Conservation (phyloP, 2,113 vertebrate genomes). For the Percina caprodes region DNA sequence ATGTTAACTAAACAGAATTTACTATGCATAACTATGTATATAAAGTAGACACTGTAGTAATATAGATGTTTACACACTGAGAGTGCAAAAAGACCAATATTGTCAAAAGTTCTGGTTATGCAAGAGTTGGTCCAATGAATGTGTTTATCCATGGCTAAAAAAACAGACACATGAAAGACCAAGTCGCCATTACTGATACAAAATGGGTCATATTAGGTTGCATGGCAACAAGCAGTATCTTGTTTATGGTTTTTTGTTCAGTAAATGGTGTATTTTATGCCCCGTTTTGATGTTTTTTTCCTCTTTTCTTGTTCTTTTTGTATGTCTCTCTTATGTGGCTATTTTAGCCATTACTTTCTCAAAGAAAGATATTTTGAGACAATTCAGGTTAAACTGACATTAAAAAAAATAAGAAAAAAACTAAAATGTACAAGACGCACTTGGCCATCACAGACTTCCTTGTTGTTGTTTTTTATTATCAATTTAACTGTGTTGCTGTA, state of each 20-base stretch:
- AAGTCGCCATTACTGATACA: conserved; percentile 28
- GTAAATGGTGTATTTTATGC: conserved; percentile 28
- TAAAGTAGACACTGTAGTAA: background rate
- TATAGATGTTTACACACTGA: background rate
- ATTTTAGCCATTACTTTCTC: background rate
- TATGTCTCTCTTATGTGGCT: background rate
- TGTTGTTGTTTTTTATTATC: background rate
- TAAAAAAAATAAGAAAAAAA: background rate
- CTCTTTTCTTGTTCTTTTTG: background rate
- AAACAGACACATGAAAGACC: conserved; percentile 1
- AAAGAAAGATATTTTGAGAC: background rate
- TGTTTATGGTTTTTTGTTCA: conserved; percentile 36
- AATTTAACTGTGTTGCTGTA: background rate
- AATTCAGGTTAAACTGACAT: background rate
- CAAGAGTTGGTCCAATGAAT: background rate
- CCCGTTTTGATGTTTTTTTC: conserved; percentile 24
- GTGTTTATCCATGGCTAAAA: background rate
- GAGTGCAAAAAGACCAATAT: background rate
- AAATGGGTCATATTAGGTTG: conserved; percentile 49
- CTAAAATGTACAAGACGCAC: background rate
- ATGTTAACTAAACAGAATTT: conserved; percentile 16
- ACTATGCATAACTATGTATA: background rate
- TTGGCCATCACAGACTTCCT: background rate
- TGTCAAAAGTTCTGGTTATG: background rate
- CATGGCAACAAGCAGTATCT: conserved; percentile 53